These are phyloP conservation scores for Euphonia xanthogaster DNA, from an alignment of 2,797 vertebrate genomes.

Conservation along the genomic window DNA sequence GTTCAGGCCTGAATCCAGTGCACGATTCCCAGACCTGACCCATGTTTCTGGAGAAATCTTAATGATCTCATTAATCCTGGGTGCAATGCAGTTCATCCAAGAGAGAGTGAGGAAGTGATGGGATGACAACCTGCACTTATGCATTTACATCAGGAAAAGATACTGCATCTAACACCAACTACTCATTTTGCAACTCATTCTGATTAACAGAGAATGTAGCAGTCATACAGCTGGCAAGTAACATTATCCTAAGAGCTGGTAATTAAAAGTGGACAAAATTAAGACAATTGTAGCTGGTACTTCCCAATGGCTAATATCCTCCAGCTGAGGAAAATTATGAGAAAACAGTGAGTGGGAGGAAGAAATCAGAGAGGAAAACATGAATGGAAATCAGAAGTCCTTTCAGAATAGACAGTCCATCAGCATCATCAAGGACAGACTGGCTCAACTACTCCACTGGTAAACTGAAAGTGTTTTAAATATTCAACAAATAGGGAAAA, in stretches of 20 bases:
- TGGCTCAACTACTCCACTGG: neutral
- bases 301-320: slow-evolving; percentile 50
- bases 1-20: neutral
- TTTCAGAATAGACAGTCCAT: slow-evolving; percentile 53
- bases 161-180: neutral
- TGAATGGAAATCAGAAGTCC: slow-evolving; percentile 65
- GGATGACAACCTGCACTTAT: neutral
- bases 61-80: neutral
- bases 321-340: slow-evolving; percentile 65
- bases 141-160: slow-evolving; percentile 8
- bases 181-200: slow-evolving; percentile 2
- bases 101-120: neutral
- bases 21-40: neutral
- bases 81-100: neutral
- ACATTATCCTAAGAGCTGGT: slow-evolving; percentile 34
- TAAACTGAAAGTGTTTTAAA: slow-evolving; percentile 5
- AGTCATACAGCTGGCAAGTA: slow-evolving; percentile 44
- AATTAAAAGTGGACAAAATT: slow-evolving; percentile 64
- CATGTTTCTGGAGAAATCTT: slow-evolving; percentile 12
- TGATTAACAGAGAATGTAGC: slow-evolving; percentile 10
- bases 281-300: slow-evolving; percentile 45
- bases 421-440: slow-evolving; percentile 33
- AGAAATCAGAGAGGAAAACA: slow-evolving; percentile 48
- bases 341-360: slow-evolving; percentile 53
- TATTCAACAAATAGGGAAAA: neutral